Conservation (phyloP, 2,113 vertebrate species). For the Pavo muticus region DNA sequence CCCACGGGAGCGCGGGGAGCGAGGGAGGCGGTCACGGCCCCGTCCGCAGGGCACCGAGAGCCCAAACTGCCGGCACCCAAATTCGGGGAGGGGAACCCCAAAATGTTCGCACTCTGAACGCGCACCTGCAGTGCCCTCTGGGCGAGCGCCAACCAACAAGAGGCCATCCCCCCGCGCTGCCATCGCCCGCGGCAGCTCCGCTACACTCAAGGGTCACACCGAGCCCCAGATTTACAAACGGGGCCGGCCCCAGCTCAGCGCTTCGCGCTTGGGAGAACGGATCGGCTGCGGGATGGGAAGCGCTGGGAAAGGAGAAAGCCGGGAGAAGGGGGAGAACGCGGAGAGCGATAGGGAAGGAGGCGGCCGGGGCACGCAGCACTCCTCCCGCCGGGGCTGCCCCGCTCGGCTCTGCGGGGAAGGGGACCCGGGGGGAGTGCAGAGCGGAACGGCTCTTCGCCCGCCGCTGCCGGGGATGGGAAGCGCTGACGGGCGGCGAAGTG, state of each 20-base stretch:
- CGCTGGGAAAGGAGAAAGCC: slow-evolving; percentile 23
- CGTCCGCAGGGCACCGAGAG: neutral
- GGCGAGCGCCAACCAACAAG: neutral
- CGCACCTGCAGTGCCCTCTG: neutral
- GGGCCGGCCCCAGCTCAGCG: neutral
- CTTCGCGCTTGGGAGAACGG: neutral
- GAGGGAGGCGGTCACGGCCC: neutral
- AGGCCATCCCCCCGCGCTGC: slow-evolving; percentile 1
- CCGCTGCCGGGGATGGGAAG: too few species aligned
- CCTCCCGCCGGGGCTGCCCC: neutral
- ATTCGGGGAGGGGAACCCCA: neutral
- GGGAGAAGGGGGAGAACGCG: neutral
- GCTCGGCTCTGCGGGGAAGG: neutral
- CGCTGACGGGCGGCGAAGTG: too few species aligned
- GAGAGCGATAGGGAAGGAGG: neutral
- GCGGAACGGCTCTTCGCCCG: too few species aligned
- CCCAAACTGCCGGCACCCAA: neutral
- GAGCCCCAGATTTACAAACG: neutral
- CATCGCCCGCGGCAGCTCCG: neutral
- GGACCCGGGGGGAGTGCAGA: too few species aligned
- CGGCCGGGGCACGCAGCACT: neutral
- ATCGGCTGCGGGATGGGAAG: neutral
- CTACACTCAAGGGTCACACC: neutral
- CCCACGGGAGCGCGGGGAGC: neutral
- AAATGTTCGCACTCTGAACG: neutral